These are phyloP conservation scores for Gasterosteus nipponicus DNA, from an alignment of 2,113 vertebrate genomes.

Conservation along the genomic window DNA sequence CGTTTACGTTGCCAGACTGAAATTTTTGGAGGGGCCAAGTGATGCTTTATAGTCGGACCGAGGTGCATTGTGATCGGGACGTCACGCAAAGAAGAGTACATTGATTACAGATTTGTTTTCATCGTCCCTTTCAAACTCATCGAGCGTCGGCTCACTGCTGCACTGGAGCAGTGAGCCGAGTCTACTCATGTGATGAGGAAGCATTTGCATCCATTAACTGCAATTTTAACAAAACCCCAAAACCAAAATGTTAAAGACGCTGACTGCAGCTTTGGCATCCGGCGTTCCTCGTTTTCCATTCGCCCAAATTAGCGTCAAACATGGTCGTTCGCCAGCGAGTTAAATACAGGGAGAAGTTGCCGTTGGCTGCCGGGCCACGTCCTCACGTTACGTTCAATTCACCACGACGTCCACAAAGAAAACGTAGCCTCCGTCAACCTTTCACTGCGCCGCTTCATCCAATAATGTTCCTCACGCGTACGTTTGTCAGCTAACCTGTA, in stretches of 20 bases:
- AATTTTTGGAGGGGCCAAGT: background rate
- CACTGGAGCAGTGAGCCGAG: conserved; percentile 16
- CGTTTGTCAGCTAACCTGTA: background rate
- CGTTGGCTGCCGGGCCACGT: conserved; percentile 33
- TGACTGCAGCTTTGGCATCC: conserved; percentile 54
- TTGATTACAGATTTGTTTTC: background rate
- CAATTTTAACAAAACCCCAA: conserved; percentile 37
- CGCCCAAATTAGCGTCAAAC: conserved; percentile 53
- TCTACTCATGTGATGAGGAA: conserved; percentile 32
- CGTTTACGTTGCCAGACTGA: background rate
- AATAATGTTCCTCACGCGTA: background rate
- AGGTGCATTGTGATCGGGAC: too few species aligned
- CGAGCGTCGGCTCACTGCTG: background rate
- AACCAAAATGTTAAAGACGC: conserved; percentile 52
- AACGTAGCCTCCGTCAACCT: conserved; percentile 43
- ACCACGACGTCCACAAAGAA: conserved; percentile 18
- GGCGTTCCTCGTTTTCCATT: conserved; percentile 42
- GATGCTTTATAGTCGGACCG: too few species aligned
- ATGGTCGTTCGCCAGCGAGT: conserved; percentile 46
- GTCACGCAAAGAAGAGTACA: background rate
- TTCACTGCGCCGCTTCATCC: conserved; percentile 3
- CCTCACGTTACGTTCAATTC: conserved; percentile 60
- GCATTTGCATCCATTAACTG: conserved; percentile 52
- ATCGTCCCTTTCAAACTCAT: background rate
- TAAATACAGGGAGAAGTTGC: conserved; percentile 50